Base-by-base conservation (phyloP, 2,888 invertebrate genomes). In the Drosophila paucipuncta region DNA sequence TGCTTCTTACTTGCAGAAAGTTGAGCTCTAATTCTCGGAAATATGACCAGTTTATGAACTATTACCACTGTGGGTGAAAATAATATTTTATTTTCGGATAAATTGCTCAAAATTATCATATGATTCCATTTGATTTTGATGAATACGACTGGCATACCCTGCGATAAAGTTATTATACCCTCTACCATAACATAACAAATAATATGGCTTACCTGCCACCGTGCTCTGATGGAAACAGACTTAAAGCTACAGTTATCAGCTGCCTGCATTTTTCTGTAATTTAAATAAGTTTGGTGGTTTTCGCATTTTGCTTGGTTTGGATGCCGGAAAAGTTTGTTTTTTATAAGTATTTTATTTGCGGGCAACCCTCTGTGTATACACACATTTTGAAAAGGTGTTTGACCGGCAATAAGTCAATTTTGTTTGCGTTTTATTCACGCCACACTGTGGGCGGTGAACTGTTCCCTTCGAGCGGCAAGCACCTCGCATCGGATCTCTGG, bases 371-470 rank as follows among this genome's bases (percentile, higher is more conserved):
- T 31, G 61, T 47, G 61, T 39, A 47, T 68, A 75, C 70, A 74
- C 53, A 80, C 80, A 63, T 80, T 90, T 89, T 72, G 84, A 64
- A 76, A 88, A 88, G 87, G 87, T 88, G 91, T 88, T 88, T 88
- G 87, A 91, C 91, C 91, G 87, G 91, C 91, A 88, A 86, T 88
- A 88, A 88, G 87, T 88, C 87, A 88, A 90, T 88, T 88, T 91
- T 89, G 90, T 90, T 85, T 89, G 89, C 86, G 83, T 88, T 88
- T 85, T 82, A 82, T 91, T 78, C 83, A 77, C 76, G 90, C 76
- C 65, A 54, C 58, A 47, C 65, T 31, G 70, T 31, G 31, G 33
- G 30, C 69, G 25, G 61, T 59, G 47, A 57, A 57, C 52, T 37
- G 55, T 31, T 39, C 47, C 22, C 47, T 50, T 50, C 59, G 52